phyloP scores from a whole-genome alignment of 1,140 invertebrate genomes.

The Euura saliciscinereae region DNA sequence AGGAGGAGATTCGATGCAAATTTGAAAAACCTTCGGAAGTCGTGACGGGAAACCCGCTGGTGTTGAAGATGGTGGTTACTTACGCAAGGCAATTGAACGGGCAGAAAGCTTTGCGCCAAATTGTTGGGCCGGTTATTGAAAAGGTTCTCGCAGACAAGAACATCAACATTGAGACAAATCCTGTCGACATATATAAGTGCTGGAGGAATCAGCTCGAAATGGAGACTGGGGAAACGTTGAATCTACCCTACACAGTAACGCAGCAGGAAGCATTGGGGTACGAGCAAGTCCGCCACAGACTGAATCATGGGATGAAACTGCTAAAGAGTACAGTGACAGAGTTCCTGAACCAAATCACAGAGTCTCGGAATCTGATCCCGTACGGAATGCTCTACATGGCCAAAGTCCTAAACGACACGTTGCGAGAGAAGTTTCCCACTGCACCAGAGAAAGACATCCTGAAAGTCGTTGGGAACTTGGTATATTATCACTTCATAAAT shows the following conservation, averaged over 20 bases:
- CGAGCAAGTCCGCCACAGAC: conserved; percentile 69
- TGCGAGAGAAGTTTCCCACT: conserved; percentile 74
- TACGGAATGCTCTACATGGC: conserved; percentile 82
- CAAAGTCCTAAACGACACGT: conserved; percentile 69
- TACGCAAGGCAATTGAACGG: conserved; percentile 75
- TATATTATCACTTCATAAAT: conserved; percentile 85
- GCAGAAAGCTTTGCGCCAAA: conserved; percentile 70
- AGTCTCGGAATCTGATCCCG: conserved; percentile 73
- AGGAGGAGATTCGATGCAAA: conserved; percentile 80
- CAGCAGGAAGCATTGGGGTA: conserved; percentile 75
- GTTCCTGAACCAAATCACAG: conserved; percentile 73
- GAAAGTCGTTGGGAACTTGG: conserved; percentile 81
- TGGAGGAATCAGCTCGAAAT: conserved; percentile 83
- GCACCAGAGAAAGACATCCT: conserved; percentile 78
- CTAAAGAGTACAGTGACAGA: conserved; percentile 68
- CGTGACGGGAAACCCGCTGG: conserved; percentile 76
- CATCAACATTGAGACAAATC: conserved; percentile 79
- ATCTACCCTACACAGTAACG: conserved; percentile 73
- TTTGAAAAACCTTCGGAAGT: conserved; percentile 78
- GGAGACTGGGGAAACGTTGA: conserved; percentile 73
- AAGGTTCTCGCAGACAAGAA: conserved; percentile 72
- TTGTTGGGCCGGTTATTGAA: conserved; percentile 75
- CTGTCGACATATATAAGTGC: conserved; percentile 80
- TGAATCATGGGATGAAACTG: conserved; percentile 67
- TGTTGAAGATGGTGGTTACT: conserved; percentile 80